Evolutionary conservation across 1,140 invertebrate genomes (phyloP), one percentile per base, ranked within the genome.

Genomic region (Drosophila orena): DNA sequence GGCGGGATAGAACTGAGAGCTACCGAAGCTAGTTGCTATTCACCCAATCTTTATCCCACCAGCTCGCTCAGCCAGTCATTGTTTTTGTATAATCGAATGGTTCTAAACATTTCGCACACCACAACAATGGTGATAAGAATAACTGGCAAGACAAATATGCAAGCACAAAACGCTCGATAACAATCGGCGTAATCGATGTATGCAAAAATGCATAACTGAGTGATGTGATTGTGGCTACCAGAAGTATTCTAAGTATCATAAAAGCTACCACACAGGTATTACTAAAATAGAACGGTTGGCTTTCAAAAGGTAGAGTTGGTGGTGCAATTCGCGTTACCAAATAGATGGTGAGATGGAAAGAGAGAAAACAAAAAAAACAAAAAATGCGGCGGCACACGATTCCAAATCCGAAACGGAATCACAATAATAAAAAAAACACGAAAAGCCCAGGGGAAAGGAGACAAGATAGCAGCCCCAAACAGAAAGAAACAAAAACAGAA

Each of bases 321-420:
- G 79, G 49, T 79, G 80, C 76, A 79, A 85, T 81, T 35, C 46
- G 27, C 65, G 78, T 86, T 86, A 86, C 81, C 81, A 55, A 88
- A 86, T 81, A 78, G 75, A 81, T 80, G 58, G 64, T 68, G 76
- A 81, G 83, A 81, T 88, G 81, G 42, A 44, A 44, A 17, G 62
- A 55, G 60, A 40, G 38, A 58, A 3, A 14, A 7, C 59, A 17
- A 69, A 52, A 66, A 40, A 44, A 58, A 3, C 7, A 11, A 69
- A 52, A 66, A 49, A 44, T 47, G 3, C 49, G 24, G 22, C 59
- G 53, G 10, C 68, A 44, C 52, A 42, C 62, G 34, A 49, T 52
- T 40, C 55, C 34, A 50, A 55, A 52, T 52, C 49, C 10, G 64
- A 69, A 58, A 65, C 56, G 54, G 55, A 53, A 71, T 73, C 50